Evolutionary conservation across 2,113 vertebrate genomes (phyloP).

Genomic region (Hyperopisus bebe): DNA sequence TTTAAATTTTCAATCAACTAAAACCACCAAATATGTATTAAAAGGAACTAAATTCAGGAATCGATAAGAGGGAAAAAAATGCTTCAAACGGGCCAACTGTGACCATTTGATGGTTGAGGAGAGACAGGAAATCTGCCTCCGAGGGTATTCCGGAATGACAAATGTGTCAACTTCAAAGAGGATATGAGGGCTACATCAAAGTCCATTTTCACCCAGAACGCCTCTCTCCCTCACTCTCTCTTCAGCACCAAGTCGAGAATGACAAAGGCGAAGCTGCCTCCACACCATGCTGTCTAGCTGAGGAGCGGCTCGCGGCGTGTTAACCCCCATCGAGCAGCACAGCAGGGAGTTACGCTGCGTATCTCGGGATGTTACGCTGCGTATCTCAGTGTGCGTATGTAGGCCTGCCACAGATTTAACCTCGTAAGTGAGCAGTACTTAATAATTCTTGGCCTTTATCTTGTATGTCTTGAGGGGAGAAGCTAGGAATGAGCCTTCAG

Average conservation of each 20-base stretch:
- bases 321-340: not conserved
- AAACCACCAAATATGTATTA: not conserved
- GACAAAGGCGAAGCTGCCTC: not conserved
- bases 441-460: not conserved
- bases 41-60: not conserved
- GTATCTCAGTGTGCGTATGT: not conserved
- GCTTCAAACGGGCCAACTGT: not conserved
- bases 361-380: not conserved
- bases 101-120: not conserved
- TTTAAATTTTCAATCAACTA: not conserved
- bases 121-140: not conserved
- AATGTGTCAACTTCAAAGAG: slow-evolving; percentile 6
- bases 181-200: not conserved
- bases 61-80: not conserved
- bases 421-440: not conserved
- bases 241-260: not conserved
- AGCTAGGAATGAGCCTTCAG: not conserved
- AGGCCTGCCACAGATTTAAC: not conserved
- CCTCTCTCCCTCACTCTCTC: not conserved
- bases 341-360: not conserved
- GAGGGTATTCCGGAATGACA: not conserved
- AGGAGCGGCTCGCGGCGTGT: not conserved
- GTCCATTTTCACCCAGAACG: slow-evolving; percentile 10
- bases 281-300: not conserved
- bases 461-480: not conserved